Base-by-base conservation (phyloP, 2,797 vertebrate species). In the Parambassis ranga region DNA sequence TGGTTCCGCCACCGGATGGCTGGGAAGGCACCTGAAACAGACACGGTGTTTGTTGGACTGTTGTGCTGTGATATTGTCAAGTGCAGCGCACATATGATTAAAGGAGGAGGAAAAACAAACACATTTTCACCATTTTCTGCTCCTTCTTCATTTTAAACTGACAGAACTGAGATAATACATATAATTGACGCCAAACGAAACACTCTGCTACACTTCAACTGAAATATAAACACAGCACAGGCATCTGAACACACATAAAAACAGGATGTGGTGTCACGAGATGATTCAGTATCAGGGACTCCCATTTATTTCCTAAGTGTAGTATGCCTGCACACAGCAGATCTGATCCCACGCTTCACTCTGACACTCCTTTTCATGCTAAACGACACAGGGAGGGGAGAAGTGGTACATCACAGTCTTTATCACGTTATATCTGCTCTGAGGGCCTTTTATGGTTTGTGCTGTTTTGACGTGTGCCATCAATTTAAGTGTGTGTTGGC, bases 11-110 rank as follows among this genome's bases (percentile, higher is more conserved):
- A 0, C 32, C 79, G 27, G 88, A 52, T 1, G 83, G 16, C 77
- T 87, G 87, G 7, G 84, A 42, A 15, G 70, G 28, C 43, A 31
- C 82, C 88, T 91, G 73, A 11, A 9, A n/a, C 1, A n/a, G 10
- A n/a, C n/a, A n/a, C n/a, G n/a, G n/a, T n/a, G n/a, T n/a, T n/a
- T n/a, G n/a, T n/a, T n/a, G n/a, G n/a, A n/a, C n/a, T n/a, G n/a
- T n/a, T n/a, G n/a, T n/a, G n/a, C n/a, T n/a, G n/a, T n/a, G n/a
- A n/a, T n/a, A n/a, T n/a, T n/a, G n/a, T n/a, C n/a, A n/a, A n/a
- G n/a, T n/a, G n/a, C n/a, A n/a, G n/a, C n/a, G n/a, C n/a, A n/a
- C n/a, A n/a, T n/a, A n/a, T n/a, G n/a, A n/a, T n/a, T n/a, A n/a
- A n/a, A n/a, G n/a, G n/a, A n/a, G n/a, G n/a, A n/a, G n/a, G n/a